A percentile compares a stretch with the other conserved stretches of the same genome.
Conservation (phyloP, 2,113 vertebrate genomes). For the Nannospalax galili region DNA sequence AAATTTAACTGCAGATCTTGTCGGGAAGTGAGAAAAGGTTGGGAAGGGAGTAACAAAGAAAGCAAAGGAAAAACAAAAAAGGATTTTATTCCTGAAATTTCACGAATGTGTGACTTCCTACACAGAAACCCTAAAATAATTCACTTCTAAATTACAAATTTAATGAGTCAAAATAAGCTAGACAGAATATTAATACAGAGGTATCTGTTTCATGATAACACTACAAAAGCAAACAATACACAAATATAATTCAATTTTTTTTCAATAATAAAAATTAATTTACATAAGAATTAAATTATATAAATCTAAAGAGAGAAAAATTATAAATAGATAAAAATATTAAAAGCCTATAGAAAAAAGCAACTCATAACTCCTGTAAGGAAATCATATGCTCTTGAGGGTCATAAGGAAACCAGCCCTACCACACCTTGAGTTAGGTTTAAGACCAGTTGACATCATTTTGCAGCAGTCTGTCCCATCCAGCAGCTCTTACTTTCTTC, state of each 20-base stretch:
- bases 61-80: slow-evolving; percentile 43
- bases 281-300: not conserved
- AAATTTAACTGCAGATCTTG: not conserved
- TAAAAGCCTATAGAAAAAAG: not conserved
- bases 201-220: not conserved
- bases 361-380: not conserved
- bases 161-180: not conserved
- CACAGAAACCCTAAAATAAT: slow-evolving; percentile 38
- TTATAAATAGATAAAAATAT: not conserved
- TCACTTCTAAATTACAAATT: slow-evolving; percentile 63
- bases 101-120: not conserved
- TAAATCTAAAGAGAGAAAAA: not conserved
- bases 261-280: too few species aligned
- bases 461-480: too few species aligned
- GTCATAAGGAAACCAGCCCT: too few species aligned
- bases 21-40: not conserved
- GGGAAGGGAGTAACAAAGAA: not conserved
- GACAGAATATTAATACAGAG: not conserved
- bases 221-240: slow-evolving; percentile 13
- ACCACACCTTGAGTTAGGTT: too few species aligned
- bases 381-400: not conserved
- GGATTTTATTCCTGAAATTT: not conserved
- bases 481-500: too few species aligned
- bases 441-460: too few species aligned
- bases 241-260: not conserved